These are phyloP conservation scores for Ennomos quercinarius DNA, from an alignment of 2,888 invertebrate genomes.

Conservation along the genomic window DNA sequence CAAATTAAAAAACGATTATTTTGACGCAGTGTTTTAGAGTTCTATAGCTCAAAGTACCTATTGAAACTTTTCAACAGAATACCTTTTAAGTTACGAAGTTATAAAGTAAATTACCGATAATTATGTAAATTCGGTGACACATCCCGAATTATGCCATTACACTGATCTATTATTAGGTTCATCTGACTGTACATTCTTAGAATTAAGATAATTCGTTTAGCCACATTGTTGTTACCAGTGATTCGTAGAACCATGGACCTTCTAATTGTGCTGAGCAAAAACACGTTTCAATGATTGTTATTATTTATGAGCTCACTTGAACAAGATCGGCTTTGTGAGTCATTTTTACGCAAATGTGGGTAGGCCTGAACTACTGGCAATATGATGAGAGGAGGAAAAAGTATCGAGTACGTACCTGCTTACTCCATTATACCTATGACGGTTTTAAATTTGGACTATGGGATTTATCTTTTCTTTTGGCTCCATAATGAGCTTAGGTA, in stretches of 20 bases:
- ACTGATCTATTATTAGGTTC: slow-evolving; percentile 48
- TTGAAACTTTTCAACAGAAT: no score
- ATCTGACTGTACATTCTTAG: slow-evolving; percentile 49
- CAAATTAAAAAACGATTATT: no score
- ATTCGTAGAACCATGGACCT: slow-evolving; percentile 55
- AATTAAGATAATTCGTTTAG: slow-evolving; percentile 53
- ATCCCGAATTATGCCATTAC: slow-evolving; percentile 21
- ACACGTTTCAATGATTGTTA: slow-evolving; percentile 69
- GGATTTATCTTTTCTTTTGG: no score
- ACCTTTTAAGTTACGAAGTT: no score
- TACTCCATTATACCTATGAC: not conserved
- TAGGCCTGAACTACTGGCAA: slow-evolving; percentile 17
- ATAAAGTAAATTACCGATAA: no score
- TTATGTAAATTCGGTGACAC: slow-evolving; percentile 15
- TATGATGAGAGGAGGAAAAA: slow-evolving; percentile 20
- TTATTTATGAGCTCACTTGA: slow-evolving; percentile 64
- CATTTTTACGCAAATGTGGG: slow-evolving; percentile 44
- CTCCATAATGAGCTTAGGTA: no score
- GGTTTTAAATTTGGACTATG: no score
- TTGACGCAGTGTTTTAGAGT: no score
- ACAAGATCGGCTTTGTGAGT: slow-evolving; percentile 69
- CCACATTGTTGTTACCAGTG: slow-evolving; percentile 49
- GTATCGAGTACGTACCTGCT: not conserved
- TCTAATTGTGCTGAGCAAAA: slow-evolving; percentile 75
- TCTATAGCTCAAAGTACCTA: no score